phyloP scores from a whole-genome alignment of 2,888 invertebrate species.

The Eledona agricola region DNA sequence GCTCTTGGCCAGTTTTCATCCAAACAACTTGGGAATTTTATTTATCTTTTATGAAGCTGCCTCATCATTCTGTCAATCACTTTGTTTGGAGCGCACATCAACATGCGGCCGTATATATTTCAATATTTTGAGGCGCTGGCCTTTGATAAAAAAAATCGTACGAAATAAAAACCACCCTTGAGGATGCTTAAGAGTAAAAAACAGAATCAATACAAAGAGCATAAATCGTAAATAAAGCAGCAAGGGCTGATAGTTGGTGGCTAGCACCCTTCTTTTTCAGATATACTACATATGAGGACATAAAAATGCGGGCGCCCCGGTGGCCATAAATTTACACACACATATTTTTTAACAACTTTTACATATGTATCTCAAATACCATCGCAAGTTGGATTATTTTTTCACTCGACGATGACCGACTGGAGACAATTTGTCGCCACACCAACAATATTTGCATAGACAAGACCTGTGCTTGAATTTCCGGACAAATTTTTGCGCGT shows the following conservation, averaged over 20 bases:
- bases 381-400: conserved; percentile 36
- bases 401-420: conserved; percentile 23
- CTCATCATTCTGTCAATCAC: conserved; percentile 19
- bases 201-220: too few relatives aligned
- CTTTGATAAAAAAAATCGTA: conserved; percentile 2
- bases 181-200: too few relatives aligned
- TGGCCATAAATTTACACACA: conserved; percentile 52
- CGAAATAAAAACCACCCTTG: too few relatives aligned
- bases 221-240: conserved; percentile 49
- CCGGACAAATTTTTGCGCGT: too few relatives aligned
- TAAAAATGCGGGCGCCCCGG: conserved; percentile 53
- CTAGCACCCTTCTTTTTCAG: conserved; percentile 47
- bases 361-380: conserved; percentile 50
- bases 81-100: conserved; percentile 20
- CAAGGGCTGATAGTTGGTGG: conserved; percentile 44
- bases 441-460: too few relatives aligned
- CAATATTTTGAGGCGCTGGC: conserved; percentile 11
- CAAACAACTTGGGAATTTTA: conserved; percentile 12
- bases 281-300: conserved; percentile 55
- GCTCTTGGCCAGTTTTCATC: conserved; percentile 14
- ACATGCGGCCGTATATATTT: conserved; percentile 11
- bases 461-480: too few relatives aligned
- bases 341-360: conserved; percentile 53
- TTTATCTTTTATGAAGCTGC: conserved; percentile 18
- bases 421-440: conserved; percentile 2